A percentile compares a stretch with the other conserved stretches of the same genome.
Conservation (phyloP, 2,113 vertebrate genomes). For the Okapia johnstoni region DNA sequence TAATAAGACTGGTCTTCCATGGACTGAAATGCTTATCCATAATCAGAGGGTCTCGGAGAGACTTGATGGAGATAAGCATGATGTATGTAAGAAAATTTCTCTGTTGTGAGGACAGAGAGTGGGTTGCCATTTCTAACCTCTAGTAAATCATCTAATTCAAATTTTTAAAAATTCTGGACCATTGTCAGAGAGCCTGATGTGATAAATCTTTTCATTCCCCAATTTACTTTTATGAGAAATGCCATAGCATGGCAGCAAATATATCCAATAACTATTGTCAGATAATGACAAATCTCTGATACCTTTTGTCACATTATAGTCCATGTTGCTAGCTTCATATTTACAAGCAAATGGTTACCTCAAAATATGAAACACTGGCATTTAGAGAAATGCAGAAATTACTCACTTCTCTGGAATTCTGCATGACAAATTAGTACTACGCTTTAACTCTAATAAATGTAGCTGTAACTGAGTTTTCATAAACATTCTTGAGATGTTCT, state of each 20-base stretch:
- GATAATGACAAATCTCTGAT: slow-evolving; percentile 72
- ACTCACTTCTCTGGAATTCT: slow-evolving; percentile 81
- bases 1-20: slow-evolving; percentile 18
- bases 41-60: neutral
- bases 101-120: neutral
- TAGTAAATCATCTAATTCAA: slow-evolving; percentile 15
- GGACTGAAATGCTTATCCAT: slow-evolving; percentile 1
- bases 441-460: slow-evolving; percentile 79
- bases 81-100: neutral
- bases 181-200: slow-evolving; percentile 53
- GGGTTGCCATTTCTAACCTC: neutral
- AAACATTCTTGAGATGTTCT: slow-evolving; percentile 84
- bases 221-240: slow-evolving; percentile 64
- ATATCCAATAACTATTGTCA: slow-evolving; percentile 63
- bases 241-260: slow-evolving; percentile 55
- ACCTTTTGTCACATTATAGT: slow-evolving; percentile 70
- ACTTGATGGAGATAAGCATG: neutral
- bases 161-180: neutral
- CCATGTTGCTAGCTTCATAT: slow-evolving; percentile 65
- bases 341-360: slow-evolving; percentile 77
- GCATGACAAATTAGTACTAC: slow-evolving; percentile 79
- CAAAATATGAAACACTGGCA: slow-evolving; percentile 75
- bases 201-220: slow-evolving; percentile 61
- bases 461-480: slow-evolving; percentile 78
- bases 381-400: slow-evolving; percentile 79